Evolutionary conservation across 2,888 invertebrate genomes (phyloP).

Genomic region (Andricus quercusramuli): DNA sequence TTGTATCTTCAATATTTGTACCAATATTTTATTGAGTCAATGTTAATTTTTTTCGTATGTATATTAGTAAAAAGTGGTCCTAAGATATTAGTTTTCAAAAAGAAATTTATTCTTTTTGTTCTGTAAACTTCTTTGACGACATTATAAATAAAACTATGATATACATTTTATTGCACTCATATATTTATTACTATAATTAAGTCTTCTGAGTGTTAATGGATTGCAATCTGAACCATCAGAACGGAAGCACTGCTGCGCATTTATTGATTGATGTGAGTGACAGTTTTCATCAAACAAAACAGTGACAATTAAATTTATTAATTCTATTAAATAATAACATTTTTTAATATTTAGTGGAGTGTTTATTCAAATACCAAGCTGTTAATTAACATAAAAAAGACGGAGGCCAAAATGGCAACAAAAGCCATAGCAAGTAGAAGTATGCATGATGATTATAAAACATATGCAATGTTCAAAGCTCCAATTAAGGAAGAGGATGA

Average conservation of each 20-base stretch:
- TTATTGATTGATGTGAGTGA: slow-evolving; percentile 15
- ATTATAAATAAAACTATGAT: not conserved
- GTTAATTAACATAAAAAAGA: slow-evolving; percentile 10
- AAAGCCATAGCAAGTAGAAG: not conserved
- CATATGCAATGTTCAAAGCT: slow-evolving; percentile 9
- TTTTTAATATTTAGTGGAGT: not conserved
- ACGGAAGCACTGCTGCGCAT: slow-evolving; percentile 6
- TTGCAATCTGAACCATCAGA: slow-evolving; percentile 13
- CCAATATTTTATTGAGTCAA: no score
- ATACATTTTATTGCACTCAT: slow-evolving; percentile 10
- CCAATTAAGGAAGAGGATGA: slow-evolving; percentile 30
- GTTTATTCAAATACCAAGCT: slow-evolving; percentile 15
- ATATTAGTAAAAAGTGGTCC: no score
- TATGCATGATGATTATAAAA: slow-evolving; percentile 29
- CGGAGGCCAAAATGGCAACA: slow-evolving; percentile 34
- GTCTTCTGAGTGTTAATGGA: slow-evolving; percentile 16
- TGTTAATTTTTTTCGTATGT: no score
- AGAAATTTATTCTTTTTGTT: not conserved
- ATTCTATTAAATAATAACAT: not conserved
- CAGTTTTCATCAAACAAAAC: not conserved
- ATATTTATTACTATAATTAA: slow-evolving; percentile 23
- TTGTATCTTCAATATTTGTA: no score
- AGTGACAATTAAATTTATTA: not conserved
- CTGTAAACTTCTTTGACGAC: not conserved
- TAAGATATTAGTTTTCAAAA: no score